Percentiles rank a stretch among this genome's conserved stretches.
Conservation (phyloP, 2,797 vertebrate genomes). For the Podargus strigoides region DNA sequence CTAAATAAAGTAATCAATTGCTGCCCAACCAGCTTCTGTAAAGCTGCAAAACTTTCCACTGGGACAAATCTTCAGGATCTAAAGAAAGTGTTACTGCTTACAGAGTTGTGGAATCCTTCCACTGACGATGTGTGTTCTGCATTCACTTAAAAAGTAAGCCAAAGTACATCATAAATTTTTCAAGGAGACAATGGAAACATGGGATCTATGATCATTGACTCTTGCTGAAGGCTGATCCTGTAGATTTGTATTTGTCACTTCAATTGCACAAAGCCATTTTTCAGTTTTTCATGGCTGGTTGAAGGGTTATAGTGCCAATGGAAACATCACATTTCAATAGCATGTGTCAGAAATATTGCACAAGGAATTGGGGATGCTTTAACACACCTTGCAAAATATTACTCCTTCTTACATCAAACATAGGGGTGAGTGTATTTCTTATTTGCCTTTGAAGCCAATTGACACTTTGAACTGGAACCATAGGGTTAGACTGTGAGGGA, state of each 20-base stretch:
- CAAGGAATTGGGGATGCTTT: neutral
- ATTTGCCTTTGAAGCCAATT: neutral
- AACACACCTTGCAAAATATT: neutral
- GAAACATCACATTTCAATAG: neutral
- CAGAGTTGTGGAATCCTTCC: neutral
- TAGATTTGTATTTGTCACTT: conserved; percentile 26
- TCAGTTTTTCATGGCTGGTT: conserved; percentile 22
- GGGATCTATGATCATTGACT: conserved; percentile 30
- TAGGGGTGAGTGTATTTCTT: neutral
- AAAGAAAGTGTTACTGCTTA: neutral
- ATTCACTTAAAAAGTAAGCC: neutral
- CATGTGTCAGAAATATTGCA: neutral
- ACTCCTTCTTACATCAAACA: neutral
- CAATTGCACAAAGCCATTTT: conserved; percentile 46
- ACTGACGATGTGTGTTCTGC: neutral
- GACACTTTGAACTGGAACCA: neutral
- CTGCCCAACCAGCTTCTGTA: neutral
- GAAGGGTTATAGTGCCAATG: conserved; percentile 24
- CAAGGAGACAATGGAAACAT: neutral
- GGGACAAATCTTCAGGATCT: neutral
- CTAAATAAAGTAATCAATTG: neutral
- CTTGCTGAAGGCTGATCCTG: conserved; percentile 34
- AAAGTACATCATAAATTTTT: neutral
- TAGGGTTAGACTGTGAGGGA: neutral
- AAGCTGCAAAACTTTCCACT: neutral